These are phyloP conservation scores for Triops cancriformis DNA, from an alignment of 1,140 invertebrate species.

Conservation along the genomic window DNA sequence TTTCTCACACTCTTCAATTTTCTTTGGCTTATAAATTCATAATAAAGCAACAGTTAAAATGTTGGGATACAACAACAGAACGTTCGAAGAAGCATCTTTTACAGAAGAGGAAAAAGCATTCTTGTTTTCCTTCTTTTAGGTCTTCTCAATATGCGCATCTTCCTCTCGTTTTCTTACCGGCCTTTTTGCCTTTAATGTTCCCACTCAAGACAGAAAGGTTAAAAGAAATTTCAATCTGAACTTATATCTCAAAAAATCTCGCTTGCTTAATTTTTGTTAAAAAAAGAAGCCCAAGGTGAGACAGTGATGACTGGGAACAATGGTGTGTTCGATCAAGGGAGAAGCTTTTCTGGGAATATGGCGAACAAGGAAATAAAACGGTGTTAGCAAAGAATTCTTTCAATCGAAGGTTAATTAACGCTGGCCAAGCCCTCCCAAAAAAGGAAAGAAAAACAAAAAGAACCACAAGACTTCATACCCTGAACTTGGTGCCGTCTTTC, in stretches of 20 bases:
- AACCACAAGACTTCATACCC: too few species aligned
- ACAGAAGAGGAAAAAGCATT: background rate
- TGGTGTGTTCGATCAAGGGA: background rate
- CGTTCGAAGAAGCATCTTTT: background rate
- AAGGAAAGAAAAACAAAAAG: too few species aligned
- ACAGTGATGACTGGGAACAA: constrained; percentile 9
- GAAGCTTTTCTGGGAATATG: background rate
- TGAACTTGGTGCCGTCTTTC: too few species aligned
- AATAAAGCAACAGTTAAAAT: background rate
- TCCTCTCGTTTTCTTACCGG: background rate
- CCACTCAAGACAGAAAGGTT: too few species aligned
- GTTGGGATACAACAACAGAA: background rate
- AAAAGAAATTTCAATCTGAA: too few species aligned
- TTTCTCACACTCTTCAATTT: too few species aligned
- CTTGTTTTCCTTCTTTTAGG: background rate
- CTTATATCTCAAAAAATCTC: too few species aligned
- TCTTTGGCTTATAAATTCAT: background rate
- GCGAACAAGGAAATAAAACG: background rate
- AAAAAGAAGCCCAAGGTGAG: background rate
- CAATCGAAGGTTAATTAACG: constrained; percentile 11
- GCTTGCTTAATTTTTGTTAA: background rate
- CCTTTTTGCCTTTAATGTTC: background rate
- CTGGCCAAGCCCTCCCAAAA: background rate
- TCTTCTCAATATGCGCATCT: background rate
- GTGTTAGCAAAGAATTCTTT: background rate